Conservation (phyloP, 2,888 invertebrate species). For the Yponomeuta evonymella region DNA sequence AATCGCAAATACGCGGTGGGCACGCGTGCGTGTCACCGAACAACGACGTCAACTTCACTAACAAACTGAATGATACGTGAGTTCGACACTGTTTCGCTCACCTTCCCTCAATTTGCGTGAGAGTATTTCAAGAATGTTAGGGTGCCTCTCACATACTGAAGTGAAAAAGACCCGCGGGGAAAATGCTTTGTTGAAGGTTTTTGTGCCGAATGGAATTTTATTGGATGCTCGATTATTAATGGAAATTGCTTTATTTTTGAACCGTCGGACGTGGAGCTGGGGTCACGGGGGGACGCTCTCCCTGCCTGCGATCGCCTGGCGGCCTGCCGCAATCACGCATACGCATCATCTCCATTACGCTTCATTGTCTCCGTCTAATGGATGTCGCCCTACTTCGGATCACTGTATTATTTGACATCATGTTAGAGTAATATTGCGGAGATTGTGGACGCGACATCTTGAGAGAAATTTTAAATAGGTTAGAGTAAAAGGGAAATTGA, state of each 20-base stretch:
- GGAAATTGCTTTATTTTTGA: neutral
- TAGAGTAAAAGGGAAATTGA: slow-evolving; percentile 6
- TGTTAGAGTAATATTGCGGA: no score
- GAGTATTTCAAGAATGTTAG: no score
- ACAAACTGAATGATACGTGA: no score
- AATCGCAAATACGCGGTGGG: no score
- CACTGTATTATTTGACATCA: no score
- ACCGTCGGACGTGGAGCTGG: neutral
- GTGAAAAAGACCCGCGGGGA: no score
- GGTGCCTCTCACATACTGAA: no score
- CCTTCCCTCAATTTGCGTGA: no score
- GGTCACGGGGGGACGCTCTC: neutral
- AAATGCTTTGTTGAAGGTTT: neutral
- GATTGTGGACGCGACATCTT: no score
- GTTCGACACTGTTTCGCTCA: no score
- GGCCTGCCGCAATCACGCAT: slow-evolving; percentile 3
- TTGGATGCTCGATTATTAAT: neutral
- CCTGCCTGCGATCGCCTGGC: neutral
- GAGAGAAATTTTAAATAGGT: neutral
- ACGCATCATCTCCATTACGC: slow-evolving; percentile 4
- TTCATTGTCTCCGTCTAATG: neutral
- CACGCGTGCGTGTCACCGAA: no score
- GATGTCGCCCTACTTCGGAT: neutral
- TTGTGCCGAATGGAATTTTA: neutral
- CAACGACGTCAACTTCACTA: no score